Evolutionary conservation across 2,113 vertebrate species (phyloP).

Genomic region (Perca fluviatilis): DNA sequence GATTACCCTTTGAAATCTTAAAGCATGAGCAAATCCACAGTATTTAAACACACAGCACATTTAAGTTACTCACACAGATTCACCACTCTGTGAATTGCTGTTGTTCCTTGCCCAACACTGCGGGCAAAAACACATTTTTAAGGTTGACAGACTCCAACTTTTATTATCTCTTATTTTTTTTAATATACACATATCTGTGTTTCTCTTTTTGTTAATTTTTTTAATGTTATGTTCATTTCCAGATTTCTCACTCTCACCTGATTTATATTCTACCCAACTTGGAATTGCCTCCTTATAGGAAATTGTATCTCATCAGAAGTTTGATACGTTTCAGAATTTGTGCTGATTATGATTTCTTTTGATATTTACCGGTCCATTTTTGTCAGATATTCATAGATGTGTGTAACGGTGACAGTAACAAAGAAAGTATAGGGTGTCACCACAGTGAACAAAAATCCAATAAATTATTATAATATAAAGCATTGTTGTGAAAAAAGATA

Average conservation of each 20-base stretch:
- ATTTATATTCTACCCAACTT: neutral
- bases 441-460: neutral
- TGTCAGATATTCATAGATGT: neutral
- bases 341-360: neutral
- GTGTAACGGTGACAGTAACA: neutral
- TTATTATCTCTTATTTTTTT: neutral
- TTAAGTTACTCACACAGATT: slow-evolving; percentile 3
- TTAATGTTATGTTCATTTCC: neutral
- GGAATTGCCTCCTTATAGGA: neutral
- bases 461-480: neutral
- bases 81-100: neutral
- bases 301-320: neutral
- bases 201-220: neutral
- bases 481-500: neutral
- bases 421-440: neutral
- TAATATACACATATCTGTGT: neutral
- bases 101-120: neutral
- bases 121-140: neutral
- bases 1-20: slow-evolving; percentile 48
- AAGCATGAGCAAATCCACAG: slow-evolving; percentile 16
- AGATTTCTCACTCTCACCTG: neutral
- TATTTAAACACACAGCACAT: neutral
- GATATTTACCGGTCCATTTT: neutral
- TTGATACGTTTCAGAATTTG: neutral
- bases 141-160: neutral